Evolutionary conservation across 2,797 vertebrate genomes (phyloP).

Genomic region (Mus spretus): DNA sequence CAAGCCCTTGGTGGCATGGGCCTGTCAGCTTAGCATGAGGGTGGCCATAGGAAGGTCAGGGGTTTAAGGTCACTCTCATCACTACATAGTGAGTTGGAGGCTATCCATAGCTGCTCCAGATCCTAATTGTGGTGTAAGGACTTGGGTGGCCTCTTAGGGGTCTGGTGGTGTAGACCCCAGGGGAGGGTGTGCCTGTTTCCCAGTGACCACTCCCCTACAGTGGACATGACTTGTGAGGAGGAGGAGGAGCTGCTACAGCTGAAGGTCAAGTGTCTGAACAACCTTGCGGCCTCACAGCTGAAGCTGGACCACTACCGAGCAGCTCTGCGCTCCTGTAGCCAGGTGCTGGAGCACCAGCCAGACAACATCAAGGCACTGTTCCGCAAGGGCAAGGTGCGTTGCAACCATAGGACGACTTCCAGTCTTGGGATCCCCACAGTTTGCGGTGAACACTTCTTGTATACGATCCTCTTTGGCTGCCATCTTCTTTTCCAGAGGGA

Average conservation of each 20-base stretch:
- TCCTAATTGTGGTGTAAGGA: neutral
- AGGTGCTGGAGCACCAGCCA: constrained; percentile 94
- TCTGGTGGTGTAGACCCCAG: neutral
- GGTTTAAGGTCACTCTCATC: neutral
- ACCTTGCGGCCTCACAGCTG: constrained; percentile 97
- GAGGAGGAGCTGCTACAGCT: constrained; percentile 94
- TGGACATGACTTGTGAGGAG: constrained; percentile 94
- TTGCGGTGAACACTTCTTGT: fast-evolving
- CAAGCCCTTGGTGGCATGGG: neutral
- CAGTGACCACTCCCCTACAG: constrained; percentile 82
- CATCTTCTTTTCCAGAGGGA: neutral
- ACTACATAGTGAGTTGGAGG: neutral
- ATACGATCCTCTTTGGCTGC: neutral
- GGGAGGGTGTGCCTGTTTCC: no score
- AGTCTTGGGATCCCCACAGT: neutral
- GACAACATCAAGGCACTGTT: constrained; percentile 98
- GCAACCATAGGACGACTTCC: neutral
- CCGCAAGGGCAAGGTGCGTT: constrained; percentile 96
- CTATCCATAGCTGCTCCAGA: neutral
- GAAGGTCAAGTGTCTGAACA: constrained; percentile 98
- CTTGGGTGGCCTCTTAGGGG: neutral
- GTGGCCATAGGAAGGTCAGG: neutral
- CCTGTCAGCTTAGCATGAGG: neutral
- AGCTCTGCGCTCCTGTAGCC: constrained; percentile 94
- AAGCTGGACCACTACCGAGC: constrained; percentile 97